phyloP scores from a whole-genome alignment of 1,140 invertebrate genomes.

The Brachystomella parvula region DNA sequence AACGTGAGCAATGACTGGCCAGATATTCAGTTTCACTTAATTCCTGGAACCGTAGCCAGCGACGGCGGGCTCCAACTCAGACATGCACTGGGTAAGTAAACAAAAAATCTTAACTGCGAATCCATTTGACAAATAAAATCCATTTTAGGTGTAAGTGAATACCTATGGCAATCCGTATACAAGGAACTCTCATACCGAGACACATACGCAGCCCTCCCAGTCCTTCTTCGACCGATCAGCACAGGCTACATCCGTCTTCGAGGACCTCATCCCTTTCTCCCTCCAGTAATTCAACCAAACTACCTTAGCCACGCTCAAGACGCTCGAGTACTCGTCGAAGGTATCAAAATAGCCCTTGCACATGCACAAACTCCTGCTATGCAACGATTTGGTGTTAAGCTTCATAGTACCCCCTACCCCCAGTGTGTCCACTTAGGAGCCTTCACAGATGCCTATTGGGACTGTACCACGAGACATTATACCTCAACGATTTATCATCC shows the following conservation, averaged over 20 bases:
- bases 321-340: conserved; percentile 64
- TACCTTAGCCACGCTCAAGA: conserved; percentile 77
- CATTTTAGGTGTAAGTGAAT: conserved; percentile 57
- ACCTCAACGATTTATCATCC: conserved; percentile 77
- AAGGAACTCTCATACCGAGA: conserved; percentile 67
- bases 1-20: conserved; percentile 64
- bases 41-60: conserved; percentile 69
- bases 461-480: conserved; percentile 67
- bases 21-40: conserved; percentile 78
- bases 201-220: conserved; percentile 72
- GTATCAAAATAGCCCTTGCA: conserved; percentile 70
- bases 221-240: conserved; percentile 72
- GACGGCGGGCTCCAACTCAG: conserved; percentile 66
- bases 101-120: neutral
- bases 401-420: conserved; percentile 61
- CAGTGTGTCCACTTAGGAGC: conserved; percentile 66
- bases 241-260: conserved; percentile 69
- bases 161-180: conserved; percentile 74
- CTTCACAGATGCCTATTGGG: conserved; percentile 76
- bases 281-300: conserved; percentile 83
- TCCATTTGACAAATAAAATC: neutral
- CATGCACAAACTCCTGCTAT: conserved; percentile 70
- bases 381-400: conserved; percentile 65
- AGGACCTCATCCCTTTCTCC: conserved; percentile 65
- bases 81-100: conserved; percentile 53